Conservation (phyloP, 2,797 vertebrate species). For the Euthynnus affinis region DNA sequence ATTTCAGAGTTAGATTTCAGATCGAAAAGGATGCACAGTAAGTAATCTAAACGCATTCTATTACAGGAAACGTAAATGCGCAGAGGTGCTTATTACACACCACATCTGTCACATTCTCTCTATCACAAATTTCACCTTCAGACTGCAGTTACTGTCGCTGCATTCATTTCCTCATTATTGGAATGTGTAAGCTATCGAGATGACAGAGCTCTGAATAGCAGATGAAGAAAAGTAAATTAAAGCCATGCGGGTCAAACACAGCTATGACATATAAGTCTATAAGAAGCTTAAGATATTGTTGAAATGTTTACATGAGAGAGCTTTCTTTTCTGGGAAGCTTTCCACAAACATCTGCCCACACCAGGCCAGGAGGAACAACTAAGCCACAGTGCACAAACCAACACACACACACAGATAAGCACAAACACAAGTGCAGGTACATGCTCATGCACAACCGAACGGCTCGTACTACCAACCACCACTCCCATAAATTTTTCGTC, state of each 20-base stretch:
- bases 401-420: background rate
- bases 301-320: slow-evolving; percentile 74
- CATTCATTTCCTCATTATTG: background rate
- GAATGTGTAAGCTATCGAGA: slow-evolving; percentile 18
- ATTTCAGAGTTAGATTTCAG: slow-evolving; percentile 37
- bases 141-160: background rate
- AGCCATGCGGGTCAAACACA: slow-evolving; percentile 58
- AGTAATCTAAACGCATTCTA: slow-evolving; percentile 27
- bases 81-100: slow-evolving; percentile 6
- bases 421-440: slow-evolving; percentile 35
- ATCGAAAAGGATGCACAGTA: slow-evolving; percentile 20
- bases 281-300: slow-evolving; percentile 82
- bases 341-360: slow-evolving; percentile 80
- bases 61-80: slow-evolving; percentile 29
- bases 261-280: slow-evolving; percentile 67
- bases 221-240: slow-evolving; percentile 66
- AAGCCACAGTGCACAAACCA: slow-evolving; percentile 29
- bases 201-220: slow-evolving; percentile 6
- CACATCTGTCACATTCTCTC: background rate
- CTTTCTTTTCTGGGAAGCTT: slow-evolving; percentile 75
- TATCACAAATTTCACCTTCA: slow-evolving; percentile 16
- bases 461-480: background rate
- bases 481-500: slow-evolving; percentile 1
- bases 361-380: slow-evolving; percentile 56
- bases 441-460: background rate